Evolutionary conservation across 2,113 vertebrate genomes (phyloP).

Genomic region (Microcebus lehilahytsara): DNA sequence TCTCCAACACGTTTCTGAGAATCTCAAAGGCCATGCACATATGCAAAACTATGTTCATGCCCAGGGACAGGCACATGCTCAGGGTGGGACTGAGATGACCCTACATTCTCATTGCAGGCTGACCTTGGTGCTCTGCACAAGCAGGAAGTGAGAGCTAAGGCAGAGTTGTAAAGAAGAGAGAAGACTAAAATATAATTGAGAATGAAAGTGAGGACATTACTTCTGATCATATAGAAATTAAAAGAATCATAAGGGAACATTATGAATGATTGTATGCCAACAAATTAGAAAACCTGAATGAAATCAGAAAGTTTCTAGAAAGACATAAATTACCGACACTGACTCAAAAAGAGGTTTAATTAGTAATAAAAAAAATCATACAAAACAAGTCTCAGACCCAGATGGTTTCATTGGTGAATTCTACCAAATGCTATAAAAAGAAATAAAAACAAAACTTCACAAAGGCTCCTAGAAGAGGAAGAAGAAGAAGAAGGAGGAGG

Average conservation of each 20-base stretch:
- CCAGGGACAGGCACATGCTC: background rate
- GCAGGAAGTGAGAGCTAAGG: background rate
- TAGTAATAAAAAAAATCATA: background rate
- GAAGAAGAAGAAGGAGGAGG: background rate
- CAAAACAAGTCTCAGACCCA: background rate
- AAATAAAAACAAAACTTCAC: background rate
- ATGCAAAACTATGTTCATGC: background rate
- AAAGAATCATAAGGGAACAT: background rate
- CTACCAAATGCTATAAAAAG: background rate
- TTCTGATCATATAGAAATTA: background rate
- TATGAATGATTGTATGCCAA: background rate
- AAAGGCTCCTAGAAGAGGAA: background rate
- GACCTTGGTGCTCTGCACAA: background rate
- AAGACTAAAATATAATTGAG: background rate
- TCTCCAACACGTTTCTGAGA: background rate
- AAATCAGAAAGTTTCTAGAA: background rate
- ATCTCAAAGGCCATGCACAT: background rate
- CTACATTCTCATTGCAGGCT: background rate
- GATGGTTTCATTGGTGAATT: background rate
- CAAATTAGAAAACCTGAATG: slow-evolving; percentile 22
- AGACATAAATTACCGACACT: background rate
- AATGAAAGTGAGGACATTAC: background rate
- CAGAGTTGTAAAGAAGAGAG: background rate
- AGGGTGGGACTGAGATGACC: background rate
- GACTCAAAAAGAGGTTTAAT: background rate